phyloP scores from a whole-genome alignment of 2,888 invertebrate genomes.

The Axea sp. region DNA sequence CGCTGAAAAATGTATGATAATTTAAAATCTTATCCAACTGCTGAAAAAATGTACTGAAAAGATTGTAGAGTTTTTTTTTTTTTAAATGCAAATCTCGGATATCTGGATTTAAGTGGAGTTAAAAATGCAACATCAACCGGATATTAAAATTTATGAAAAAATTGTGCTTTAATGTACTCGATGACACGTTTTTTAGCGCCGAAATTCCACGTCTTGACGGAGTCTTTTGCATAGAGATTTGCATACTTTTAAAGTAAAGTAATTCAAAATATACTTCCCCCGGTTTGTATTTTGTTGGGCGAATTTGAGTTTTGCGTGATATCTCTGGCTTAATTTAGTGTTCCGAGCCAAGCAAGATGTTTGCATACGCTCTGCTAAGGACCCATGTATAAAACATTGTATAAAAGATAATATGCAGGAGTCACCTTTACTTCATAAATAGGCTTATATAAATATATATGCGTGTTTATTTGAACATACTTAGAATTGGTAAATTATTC shows the following conservation, averaged over 20 bases:
- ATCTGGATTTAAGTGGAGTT: background rate
- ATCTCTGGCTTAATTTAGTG: slow-evolving; percentile 39
- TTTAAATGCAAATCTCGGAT: background rate
- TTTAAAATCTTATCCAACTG: no score
- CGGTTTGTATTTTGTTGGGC: slow-evolving; percentile 24
- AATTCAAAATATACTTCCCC: slow-evolving; percentile 32
- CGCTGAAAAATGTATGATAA: no score
- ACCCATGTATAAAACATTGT: slow-evolving; percentile 49
- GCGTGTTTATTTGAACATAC: slow-evolving; percentile 12
- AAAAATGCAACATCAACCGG: background rate
- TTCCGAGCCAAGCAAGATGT: slow-evolving; percentile 34
- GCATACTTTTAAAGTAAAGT: slow-evolving; percentile 42
- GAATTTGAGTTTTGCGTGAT: slow-evolving; percentile 42
- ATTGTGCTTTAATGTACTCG: slow-evolving; percentile 1
- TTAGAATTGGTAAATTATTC: slow-evolving; percentile 29
- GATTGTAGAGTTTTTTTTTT: no score
- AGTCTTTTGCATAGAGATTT: slow-evolving; percentile 27
- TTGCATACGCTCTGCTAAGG: slow-evolving; percentile 33
- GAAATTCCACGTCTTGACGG: slow-evolving; percentile 3
- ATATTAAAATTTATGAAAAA: slow-evolving; percentile 9
- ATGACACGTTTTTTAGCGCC: slow-evolving; percentile 20
- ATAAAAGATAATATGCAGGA: slow-evolving; percentile 40
- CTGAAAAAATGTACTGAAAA: no score
- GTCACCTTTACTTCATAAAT: slow-evolving; percentile 43
- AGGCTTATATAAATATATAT: slow-evolving; percentile 34